Percentiles rank a stretch among this genome's conserved stretches.
Conservation (phyloP, 2,888 invertebrate species). For the Sphaeridia pumilis region DNA sequence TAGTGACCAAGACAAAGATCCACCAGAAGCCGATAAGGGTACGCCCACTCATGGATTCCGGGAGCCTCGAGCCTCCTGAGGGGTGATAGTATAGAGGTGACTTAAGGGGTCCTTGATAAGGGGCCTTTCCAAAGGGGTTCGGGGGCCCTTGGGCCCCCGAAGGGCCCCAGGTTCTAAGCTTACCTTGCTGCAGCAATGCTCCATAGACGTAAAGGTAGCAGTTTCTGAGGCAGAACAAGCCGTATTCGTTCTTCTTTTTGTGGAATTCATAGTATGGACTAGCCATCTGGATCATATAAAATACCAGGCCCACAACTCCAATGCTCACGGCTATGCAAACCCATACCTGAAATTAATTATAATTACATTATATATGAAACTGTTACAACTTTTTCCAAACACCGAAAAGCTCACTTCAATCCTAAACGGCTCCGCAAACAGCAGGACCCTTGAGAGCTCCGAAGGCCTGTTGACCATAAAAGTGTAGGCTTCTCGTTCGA, state of each 20-base stretch:
- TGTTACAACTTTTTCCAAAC: not conserved
- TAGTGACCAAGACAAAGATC: constrained; percentile 75
- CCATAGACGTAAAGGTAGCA: constrained; percentile 84
- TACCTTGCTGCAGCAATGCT: constrained; percentile 81
- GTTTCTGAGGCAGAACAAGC: constrained; percentile 47
- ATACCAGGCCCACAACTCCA: constrained; percentile 61
- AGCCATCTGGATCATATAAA: constrained; percentile 58
- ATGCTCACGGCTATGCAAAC: constrained; percentile 61
- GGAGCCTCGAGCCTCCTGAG: constrained; percentile 73
- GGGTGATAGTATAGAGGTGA: no score
- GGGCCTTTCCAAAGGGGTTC: not conserved
- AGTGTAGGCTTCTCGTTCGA: constrained; percentile 66
- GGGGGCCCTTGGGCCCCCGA: not conserved
- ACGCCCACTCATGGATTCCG: constrained; percentile 72
- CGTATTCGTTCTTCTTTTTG: constrained; percentile 36
- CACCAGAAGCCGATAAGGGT: constrained; percentile 82
- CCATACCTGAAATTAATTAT: constrained; percentile 58
- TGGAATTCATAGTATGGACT: constrained; percentile 60
- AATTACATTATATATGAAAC: not conserved
- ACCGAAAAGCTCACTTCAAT: constrained; percentile 39
- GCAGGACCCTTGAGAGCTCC: constrained; percentile 65
- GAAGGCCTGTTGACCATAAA: constrained; percentile 66
- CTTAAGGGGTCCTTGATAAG: not conserved
- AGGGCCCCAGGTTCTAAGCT: no score
- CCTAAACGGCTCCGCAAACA: constrained; percentile 71